phyloP scores from a whole-genome alignment of 2,797 vertebrate species.

The Heteromormyrus szaboi region DNA sequence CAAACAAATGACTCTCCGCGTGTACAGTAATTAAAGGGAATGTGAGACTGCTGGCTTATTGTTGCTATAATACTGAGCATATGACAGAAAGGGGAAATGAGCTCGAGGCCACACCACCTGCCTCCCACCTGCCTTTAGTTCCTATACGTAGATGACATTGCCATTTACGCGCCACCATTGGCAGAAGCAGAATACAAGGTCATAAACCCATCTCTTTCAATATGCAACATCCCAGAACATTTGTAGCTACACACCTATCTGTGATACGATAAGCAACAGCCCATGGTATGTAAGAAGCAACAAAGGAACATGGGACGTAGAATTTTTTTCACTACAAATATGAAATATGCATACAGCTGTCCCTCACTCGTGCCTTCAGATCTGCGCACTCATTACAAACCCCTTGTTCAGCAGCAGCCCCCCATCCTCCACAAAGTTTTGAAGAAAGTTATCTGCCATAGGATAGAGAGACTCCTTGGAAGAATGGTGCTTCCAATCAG shows the following conservation, averaged over 20 bases:
- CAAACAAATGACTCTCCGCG: not conserved
- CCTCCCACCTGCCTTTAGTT: not conserved
- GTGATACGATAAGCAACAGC: not conserved
- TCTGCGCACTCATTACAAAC: not conserved
- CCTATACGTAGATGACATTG: not conserved
- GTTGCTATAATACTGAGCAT: not conserved
- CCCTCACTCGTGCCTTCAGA: not conserved
- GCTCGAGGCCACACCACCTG: not conserved
- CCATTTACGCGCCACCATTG: not conserved
- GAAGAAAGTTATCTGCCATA: too few relatives aligned
- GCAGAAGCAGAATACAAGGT: not conserved
- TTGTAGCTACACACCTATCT: not conserved
- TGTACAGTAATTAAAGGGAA: not conserved
- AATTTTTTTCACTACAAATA: not conserved
- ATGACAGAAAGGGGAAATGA: not conserved
- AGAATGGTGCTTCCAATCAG: too few relatives aligned
- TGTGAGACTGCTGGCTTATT: not conserved
- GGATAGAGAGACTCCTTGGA: too few relatives aligned
- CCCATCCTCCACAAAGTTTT: too few relatives aligned
- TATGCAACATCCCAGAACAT: not conserved
- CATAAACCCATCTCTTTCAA: not conserved
- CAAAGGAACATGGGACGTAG: not conserved
- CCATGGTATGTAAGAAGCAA: not conserved
- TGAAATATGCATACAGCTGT: not conserved
- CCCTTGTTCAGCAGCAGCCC: too few relatives aligned